Conservation (phyloP, 2,888 invertebrate species). For the Acanthosepion esculentum region DNA sequence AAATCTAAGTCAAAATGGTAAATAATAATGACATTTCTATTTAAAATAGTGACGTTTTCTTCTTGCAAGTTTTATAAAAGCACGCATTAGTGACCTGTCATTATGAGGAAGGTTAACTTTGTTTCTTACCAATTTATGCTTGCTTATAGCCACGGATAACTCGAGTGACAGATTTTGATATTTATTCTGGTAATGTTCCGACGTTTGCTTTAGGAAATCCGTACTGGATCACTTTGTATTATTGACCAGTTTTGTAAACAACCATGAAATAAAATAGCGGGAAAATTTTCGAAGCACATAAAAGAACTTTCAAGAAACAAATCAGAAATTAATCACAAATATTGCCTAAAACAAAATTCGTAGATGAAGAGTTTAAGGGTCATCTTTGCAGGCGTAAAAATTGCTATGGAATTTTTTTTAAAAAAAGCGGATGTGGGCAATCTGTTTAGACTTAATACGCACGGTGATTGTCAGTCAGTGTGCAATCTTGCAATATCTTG, state of each 20-base stretch:
- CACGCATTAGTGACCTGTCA: neutral
- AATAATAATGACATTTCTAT: no score
- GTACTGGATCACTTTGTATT: neutral
- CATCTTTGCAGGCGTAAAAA: neutral
- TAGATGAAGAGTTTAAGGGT: neutral
- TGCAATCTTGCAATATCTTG: no score
- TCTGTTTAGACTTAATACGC: no score
- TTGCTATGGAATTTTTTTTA: neutral
- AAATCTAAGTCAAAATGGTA: no score
- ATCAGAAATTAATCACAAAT: neutral
- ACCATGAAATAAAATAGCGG: neutral
- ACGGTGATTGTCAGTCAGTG: no score
- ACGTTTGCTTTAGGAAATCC: neutral
- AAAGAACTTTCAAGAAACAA: neutral
- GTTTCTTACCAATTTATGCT: neutral
- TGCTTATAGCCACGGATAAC: neutral
- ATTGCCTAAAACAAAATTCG: neutral
- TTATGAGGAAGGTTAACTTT: neutral
- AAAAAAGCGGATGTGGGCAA: no score
- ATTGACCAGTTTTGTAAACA: neutral
- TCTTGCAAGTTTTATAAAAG: no score
- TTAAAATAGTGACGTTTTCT: no score
- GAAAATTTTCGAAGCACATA: neutral
- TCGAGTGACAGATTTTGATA: neutral
- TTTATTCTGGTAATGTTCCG: neutral